phyloP scores from a whole-genome alignment of 2,888 invertebrate species.

The Eustalomyia histrio region DNA sequence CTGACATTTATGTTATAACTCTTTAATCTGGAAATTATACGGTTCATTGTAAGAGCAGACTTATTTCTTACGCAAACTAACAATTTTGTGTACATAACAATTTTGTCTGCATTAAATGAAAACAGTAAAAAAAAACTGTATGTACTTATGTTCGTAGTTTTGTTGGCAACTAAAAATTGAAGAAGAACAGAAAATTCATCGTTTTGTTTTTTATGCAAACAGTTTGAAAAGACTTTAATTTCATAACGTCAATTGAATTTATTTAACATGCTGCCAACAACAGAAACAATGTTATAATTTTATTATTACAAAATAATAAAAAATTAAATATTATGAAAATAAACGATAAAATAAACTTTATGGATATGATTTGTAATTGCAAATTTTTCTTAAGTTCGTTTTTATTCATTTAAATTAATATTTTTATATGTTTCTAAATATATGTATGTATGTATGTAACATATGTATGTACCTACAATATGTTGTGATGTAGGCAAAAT shows the following conservation, averaged over 20 bases:
- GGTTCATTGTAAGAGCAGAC: neutral
- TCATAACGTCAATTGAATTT: neutral
- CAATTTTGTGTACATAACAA: neutral
- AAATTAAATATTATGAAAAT: slow-evolving; percentile 3
- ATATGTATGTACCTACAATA: too few species aligned
- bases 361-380: neutral
- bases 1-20: neutral
- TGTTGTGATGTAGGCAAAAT: neutral
- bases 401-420: neutral
- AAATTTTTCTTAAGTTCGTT: neutral
- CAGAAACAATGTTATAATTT: slow-evolving; percentile 14
- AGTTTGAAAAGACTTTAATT: too few species aligned
- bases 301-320: slow-evolving; percentile 16
- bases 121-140: neutral
- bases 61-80: neutral
- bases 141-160: neutral
- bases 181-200: neutral
- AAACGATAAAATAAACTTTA: slow-evolving; percentile 1
- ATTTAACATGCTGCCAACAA: neutral
- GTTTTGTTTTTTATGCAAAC: neutral
- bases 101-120: neutral
- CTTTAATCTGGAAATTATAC: neutral
- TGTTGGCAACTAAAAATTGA: neutral
- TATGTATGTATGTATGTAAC: too few species aligned
- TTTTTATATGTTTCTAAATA: neutral